Percentiles rank a stretch among this genome's conserved stretches.
These are phyloP conservation scores for Andrena fulva DNA, from an alignment of 2,888 invertebrate genomes.

Conservation along the genomic window DNA sequence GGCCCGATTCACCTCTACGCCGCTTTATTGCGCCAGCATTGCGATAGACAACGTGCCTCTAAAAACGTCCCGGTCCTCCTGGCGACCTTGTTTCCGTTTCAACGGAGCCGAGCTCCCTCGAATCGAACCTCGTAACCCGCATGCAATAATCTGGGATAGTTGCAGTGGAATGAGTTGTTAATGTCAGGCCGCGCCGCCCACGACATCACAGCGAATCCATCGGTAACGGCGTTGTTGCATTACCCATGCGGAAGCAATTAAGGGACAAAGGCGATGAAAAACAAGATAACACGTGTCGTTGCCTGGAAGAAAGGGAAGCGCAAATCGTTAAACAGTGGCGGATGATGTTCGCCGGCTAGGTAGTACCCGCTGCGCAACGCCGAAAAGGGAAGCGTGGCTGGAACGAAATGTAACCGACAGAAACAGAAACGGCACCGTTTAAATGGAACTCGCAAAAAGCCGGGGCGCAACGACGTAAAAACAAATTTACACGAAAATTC, in stretches of 20 bases:
- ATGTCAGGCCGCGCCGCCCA: background rate
- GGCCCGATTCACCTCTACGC: constrained; percentile 16
- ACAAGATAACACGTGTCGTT: background rate
- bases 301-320: background rate
- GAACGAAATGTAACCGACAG: constrained; percentile 17
- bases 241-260: background rate
- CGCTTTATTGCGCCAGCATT: constrained; percentile 17
- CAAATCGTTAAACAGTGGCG: constrained; percentile 1
- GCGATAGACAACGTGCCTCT: constrained; percentile 1
- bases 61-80: constrained; percentile 12
- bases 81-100: background rate
- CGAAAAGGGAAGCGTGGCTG: background rate
- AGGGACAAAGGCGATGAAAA: background rate
- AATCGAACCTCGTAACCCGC: constrained; percentile 10
- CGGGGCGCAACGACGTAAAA: constrained; percentile 13
- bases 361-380: constrained; percentile 16
- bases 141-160: constrained; percentile 45
- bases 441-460: constrained; percentile 30
- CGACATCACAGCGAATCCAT: no score
- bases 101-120: background rate
- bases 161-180: constrained; percentile 9
- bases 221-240: no score
- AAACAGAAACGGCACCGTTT: constrained; percentile 36
- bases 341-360: background rate
- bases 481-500: constrained; percentile 57